These are phyloP conservation scores for Cotesia congregata DNA, from an alignment of 2,888 invertebrate genomes.

Conservation along the genomic window DNA sequence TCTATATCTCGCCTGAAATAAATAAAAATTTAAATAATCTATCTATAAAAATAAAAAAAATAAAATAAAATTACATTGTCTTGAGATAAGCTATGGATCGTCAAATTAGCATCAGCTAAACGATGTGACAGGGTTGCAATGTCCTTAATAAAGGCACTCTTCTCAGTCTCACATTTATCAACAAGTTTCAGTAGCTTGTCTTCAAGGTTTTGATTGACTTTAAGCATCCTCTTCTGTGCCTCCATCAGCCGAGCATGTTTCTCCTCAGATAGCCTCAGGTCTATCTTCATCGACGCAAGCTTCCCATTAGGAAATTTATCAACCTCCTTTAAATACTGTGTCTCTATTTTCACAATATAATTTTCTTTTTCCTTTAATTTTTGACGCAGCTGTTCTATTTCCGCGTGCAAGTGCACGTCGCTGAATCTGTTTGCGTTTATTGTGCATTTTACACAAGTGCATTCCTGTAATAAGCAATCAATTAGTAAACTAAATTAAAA, in stretches of 20 bases:
- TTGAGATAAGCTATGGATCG: constrained; percentile 85
- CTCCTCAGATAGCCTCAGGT: constrained; percentile 89
- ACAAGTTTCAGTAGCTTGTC: constrained; percentile 94
- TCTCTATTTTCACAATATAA: constrained; percentile 89
- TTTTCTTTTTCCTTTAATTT: constrained; percentile 85
- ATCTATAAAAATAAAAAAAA: neutral
- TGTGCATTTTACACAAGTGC: constrained; percentile 75
- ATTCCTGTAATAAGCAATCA: constrained; percentile 69
- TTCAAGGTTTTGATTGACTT: constrained; percentile 94
- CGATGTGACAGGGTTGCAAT: constrained; percentile 87
- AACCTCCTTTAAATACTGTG: constrained; percentile 84
- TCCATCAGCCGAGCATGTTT: constrained; percentile 92
- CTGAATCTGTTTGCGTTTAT: constrained; percentile 60
- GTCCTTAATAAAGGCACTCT: constrained; percentile 87
- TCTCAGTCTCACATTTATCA: constrained; percentile 92
- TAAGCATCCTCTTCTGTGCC: constrained; percentile 93
- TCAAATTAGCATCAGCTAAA: constrained; percentile 87
- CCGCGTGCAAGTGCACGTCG: constrained; percentile 84
- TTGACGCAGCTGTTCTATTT: constrained; percentile 89
- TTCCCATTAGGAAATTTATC: constrained; percentile 78
- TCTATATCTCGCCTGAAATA: constrained; percentile 90
- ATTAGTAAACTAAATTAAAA: constrained; percentile 18
- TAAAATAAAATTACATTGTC: constrained; percentile 81
- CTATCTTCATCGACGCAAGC: constrained; percentile 84
- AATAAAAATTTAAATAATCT: constrained; percentile 1